Evolutionary conservation across 2,888 invertebrate species (phyloP).

Genomic region (Pandemis cinnamomeana): DNA sequence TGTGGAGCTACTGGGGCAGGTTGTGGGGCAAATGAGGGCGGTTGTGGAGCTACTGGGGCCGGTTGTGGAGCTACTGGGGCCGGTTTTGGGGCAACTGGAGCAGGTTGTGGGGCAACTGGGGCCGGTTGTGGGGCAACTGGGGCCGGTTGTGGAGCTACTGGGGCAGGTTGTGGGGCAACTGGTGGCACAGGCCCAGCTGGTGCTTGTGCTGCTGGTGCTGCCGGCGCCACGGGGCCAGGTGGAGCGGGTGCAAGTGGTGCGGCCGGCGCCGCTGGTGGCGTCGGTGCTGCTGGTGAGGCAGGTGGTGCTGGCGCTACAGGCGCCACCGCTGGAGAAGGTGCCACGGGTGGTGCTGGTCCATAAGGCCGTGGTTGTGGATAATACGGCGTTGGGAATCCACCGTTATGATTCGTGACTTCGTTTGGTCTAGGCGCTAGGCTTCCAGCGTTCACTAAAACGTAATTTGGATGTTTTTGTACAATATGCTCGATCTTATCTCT

Average conservation of each 20-base stretch:
- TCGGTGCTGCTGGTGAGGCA: not conserved
- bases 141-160: not conserved
- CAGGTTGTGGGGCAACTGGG: not conserved
- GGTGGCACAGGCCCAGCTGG: not conserved
- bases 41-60: not conserved
- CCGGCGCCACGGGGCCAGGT: not conserved
- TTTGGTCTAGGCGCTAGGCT: conserved; percentile 13
- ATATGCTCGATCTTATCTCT: conserved; percentile 53
- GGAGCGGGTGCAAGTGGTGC: not conserved
- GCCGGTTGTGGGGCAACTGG: not conserved
- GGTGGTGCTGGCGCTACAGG: not conserved
- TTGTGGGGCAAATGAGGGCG: not conserved
- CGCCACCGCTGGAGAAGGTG: not conserved
- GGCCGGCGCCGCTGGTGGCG: not conserved
- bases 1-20: not conserved
- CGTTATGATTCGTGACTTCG: not conserved
- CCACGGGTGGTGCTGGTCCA: not conserved
- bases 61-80: not conserved
- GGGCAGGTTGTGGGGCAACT: not conserved
- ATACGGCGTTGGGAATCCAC: not conserved
- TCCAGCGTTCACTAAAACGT: conserved; percentile 48
- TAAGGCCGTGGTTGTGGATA: not conserved
- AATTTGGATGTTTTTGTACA: conserved; percentile 51
- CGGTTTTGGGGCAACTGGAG: not conserved
- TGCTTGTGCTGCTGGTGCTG: not conserved